phyloP scores from a whole-genome alignment of 2,888 invertebrate genomes.

The Sesamia inferens region DNA sequence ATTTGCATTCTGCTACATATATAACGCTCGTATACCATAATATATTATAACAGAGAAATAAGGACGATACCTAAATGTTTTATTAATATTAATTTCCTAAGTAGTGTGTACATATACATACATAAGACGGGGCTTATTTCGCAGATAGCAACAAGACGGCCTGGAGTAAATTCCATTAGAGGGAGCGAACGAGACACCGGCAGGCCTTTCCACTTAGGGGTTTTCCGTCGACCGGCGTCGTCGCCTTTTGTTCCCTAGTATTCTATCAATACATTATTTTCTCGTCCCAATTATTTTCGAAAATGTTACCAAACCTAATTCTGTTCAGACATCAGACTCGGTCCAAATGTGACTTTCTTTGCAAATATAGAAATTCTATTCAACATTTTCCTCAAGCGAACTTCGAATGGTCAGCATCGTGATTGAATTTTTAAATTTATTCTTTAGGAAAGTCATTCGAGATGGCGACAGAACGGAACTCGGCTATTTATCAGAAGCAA shows the following conservation, averaged over 20 bases:
- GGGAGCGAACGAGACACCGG: slow-evolving; percentile 68
- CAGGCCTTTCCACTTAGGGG: slow-evolving; percentile 77
- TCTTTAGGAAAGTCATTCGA: slow-evolving; percentile 59
- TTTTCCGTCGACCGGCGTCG: slow-evolving; percentile 72
- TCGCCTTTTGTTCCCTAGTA: slow-evolving; percentile 49
- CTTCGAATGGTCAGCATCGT: slow-evolving; percentile 46
- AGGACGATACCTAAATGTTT: slow-evolving; percentile 29
- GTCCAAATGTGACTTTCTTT: slow-evolving; percentile 38
- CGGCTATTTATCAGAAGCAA: slow-evolving; percentile 71
- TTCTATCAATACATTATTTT: slow-evolving; percentile 64
- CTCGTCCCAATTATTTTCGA: slow-evolving; percentile 57
- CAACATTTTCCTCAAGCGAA: slow-evolving; percentile 42
- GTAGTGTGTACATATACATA: slow-evolving; percentile 47
- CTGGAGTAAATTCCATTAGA: slow-evolving; percentile 79
- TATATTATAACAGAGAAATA: slow-evolving; percentile 19
- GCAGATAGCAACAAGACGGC: slow-evolving; percentile 66
- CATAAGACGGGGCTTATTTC: slow-evolving; percentile 63
- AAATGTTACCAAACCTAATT: slow-evolving; percentile 48
- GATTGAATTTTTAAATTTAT: slow-evolving; percentile 66
- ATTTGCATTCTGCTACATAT: slow-evolving; percentile 58
- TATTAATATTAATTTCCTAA: slow-evolving; percentile 46
- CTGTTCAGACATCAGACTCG: slow-evolving; percentile 38
- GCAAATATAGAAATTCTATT: slow-evolving; percentile 53
- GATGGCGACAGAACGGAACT: slow-evolving; percentile 64
- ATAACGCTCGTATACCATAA: too few species aligned